Conservation (phyloP, 2,113 vertebrate species). For the Vicugna pacos region DNA sequence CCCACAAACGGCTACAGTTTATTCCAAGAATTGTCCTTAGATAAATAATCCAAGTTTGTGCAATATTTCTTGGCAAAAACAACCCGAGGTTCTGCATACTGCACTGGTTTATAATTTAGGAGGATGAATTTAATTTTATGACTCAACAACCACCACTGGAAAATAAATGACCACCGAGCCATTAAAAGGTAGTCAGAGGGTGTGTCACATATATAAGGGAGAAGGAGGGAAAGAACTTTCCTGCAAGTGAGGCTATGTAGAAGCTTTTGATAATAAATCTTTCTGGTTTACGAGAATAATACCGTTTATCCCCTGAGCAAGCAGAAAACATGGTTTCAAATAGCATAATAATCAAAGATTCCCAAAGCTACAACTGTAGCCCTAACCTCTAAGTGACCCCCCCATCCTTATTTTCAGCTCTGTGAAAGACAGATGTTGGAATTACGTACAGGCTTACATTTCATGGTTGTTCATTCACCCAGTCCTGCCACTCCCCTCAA, state of each 20-base stretch:
- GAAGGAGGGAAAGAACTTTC: background rate
- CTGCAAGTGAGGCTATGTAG: background rate
- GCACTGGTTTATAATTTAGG: conserved; percentile 44
- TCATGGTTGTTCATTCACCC: background rate
- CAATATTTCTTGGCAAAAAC: conserved; percentile 54
- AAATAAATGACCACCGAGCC: background rate
- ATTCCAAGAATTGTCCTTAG: conserved; percentile 41
- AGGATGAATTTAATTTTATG: conserved; percentile 44
- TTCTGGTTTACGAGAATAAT: conserved; percentile 36
- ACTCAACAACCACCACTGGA: background rate
- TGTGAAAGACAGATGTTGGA: conserved; percentile 25
- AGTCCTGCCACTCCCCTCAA: background rate
- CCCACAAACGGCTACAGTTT: background rate
- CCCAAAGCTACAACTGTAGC: background rate
- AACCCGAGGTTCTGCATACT: background rate
- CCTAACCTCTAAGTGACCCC: background rate
- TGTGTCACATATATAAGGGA: background rate
- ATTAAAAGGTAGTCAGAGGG: background rate
- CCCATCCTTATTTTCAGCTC: conserved; percentile 1
- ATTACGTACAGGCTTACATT: background rate
- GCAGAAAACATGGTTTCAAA: conserved; percentile 23
- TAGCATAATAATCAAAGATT: conserved; percentile 15
- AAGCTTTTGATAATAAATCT: background rate
- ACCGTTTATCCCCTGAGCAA: background rate
- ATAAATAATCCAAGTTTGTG: conserved; percentile 61